Evolutionary conservation across 2,797 vertebrate genomes (phyloP), one percentile per base, ranked within the genome.

Genomic region (Phyllotis vaccarum): DNA sequence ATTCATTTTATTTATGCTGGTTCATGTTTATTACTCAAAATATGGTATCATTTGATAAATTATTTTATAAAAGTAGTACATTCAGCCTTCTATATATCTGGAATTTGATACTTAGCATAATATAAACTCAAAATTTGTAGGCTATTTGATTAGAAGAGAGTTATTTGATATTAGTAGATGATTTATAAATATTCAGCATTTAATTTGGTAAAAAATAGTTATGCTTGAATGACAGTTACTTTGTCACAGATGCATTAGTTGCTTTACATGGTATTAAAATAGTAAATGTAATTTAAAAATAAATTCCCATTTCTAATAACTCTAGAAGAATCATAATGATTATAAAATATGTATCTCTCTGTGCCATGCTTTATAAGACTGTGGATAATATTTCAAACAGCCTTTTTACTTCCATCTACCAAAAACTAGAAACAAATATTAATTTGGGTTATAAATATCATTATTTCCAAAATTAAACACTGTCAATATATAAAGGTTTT

Each of bases 261-360:
- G 49, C 46, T 95, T 95, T 95, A 78, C 46, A 60, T 87, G 74
- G n/a, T 83, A 72, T 94, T 94, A 91, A 72, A 83, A 68, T 74
- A 83, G 79, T 93, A 21, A 95, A 93, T 83, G 34, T 0, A 7
- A 81, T 91, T 87, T 94, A 60, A 3, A 86, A 81, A 58, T 58
- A 70, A 90, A 40, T n/a, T 62, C 9, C 11, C 27, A 80, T 93
- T 96, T 94, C 2, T 72, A 95, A 96, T 85, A 83, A 89, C 92
- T 91, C 37, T 91, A 16, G 21, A 56, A 16, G 21, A 56, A 66
- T 74, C 66, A 66, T 78, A 74, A 19, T 95, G 13, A 81, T 85
- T 96, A 92, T 60, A 92, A 94, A 89, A 56, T 86, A 8, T 78
- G 7, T 49, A 11, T 2, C 12, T 34, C 2, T 22, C 6, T 40